Evolutionary conservation across 2,113 vertebrate species (phyloP), one percentile per base, ranked within the genome.

Genomic region (Danionella cerebrum): DNA sequence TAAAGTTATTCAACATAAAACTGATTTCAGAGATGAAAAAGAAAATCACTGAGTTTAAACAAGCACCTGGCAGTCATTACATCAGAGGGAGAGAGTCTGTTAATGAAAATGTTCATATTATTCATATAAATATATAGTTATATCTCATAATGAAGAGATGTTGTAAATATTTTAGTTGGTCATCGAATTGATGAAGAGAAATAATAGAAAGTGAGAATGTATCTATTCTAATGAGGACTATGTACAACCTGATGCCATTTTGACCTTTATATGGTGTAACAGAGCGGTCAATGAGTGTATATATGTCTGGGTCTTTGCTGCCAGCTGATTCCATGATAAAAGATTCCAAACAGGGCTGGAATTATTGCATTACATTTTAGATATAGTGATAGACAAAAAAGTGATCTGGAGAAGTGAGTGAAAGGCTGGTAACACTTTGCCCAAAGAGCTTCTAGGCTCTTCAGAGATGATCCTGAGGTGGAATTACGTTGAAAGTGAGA

Each of bases 1-100:
- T 67, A 31, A 11, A 84, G 84, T 80, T 85, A 86, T 85, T 84
- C 71, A 80, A 84, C 86, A 83, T 80, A 79, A 68, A 60, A 84
- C 83, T 85, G 84, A 76, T 86, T 87, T 86, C 75, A 71, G 74
- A 84, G 76, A 87, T 82, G 80, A 83, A 80, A 73, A 77, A 79
- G 67, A n/a, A n/a, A n/a, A 84, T 84, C 70, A 77, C 82, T 69
- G 80, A 84, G 84, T 84, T 71, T 81, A 82, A 84, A 83, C 78
- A 80, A 77, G 72, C 76, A 79, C 66, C 35, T 73, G 68, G 81
- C 27, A 3, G 36, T 62, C 29, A 13, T 67, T 62, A 66, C 54
- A 64, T 75, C 21, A 45, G 33, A 12, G 47, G 42, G 16, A 29
- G 29, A 21, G 33, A 38, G 38, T 42, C 7, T 6, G n/a, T n/a